These are phyloP conservation scores for Nicator chloris DNA, from an alignment of 2,113 vertebrate genomes.

Conservation along the genomic window DNA sequence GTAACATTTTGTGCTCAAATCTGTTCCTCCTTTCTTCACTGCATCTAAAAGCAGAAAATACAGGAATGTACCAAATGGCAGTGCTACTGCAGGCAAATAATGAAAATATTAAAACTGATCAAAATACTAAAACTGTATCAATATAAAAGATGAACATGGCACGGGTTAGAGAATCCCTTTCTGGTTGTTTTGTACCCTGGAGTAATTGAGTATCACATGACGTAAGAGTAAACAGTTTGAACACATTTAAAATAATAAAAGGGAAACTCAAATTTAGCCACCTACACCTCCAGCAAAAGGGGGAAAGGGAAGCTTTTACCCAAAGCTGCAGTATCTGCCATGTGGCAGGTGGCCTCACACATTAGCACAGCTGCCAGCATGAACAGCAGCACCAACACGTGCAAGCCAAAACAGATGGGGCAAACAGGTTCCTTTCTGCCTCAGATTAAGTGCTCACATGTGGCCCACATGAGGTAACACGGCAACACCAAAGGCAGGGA, in stretches of 20 bases:
- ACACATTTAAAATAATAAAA: not conserved
- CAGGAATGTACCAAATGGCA: not conserved
- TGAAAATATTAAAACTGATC: not conserved
- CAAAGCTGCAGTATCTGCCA: not conserved
- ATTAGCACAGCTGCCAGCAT: constrained; percentile 70
- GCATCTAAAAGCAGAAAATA: not conserved
- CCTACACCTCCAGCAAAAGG: not conserved
- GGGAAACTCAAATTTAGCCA: not conserved
- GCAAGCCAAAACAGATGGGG: constrained; percentile 66
- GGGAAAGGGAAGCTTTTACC: not conserved
- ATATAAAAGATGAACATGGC: not conserved
- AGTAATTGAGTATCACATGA: not conserved
- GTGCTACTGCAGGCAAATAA: not conserved
- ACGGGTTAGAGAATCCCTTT: not conserved
- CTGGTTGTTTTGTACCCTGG: not conserved
- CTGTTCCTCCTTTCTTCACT: not conserved
- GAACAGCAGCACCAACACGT: constrained; percentile 60
- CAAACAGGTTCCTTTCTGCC: constrained; percentile 4
- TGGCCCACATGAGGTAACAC: constrained; percentile 30
- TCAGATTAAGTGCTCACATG: constrained; percentile 36
- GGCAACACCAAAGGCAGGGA: constrained; percentile 18
- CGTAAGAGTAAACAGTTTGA: not conserved
- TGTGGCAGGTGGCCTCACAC: constrained; percentile 67
- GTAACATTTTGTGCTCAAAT: constrained; percentile 14
- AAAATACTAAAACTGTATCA: not conserved